phyloP scores from a whole-genome alignment of 2,113 vertebrate genomes.

The Hippocampus mohnikei region DNA sequence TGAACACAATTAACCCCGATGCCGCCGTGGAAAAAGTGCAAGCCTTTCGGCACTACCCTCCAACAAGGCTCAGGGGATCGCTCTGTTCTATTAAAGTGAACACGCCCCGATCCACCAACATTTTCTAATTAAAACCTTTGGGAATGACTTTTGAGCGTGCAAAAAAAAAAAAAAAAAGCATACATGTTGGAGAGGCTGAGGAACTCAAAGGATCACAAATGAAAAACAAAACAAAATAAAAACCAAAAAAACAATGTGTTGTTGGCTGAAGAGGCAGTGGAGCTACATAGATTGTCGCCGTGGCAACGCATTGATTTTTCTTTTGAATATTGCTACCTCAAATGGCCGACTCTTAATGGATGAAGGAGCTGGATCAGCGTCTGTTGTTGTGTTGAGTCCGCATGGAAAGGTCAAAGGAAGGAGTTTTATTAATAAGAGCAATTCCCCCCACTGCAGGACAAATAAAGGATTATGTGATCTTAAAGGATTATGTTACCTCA shows the following conservation, averaged over 20 bases:
- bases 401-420: neutral
- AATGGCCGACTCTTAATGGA: neutral
- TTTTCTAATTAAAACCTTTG: constrained; percentile 79
- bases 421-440: neutral
- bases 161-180: constrained; percentile 40
- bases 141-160: constrained; percentile 65
- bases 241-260: constrained; percentile 38
- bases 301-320: constrained; percentile 7
- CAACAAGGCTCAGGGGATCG: constrained; percentile 69
- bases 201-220: constrained; percentile 56
- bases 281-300: constrained; percentile 16
- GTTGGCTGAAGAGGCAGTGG: neutral
- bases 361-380: neutral
- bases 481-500: constrained; percentile 5
- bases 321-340: constrained; percentile 4
- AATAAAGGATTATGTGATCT: constrained; percentile 7
- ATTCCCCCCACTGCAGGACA: neutral
- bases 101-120: constrained; percentile 59
- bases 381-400: neutral
- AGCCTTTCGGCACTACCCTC: constrained; percentile 52
- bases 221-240: constrained; percentile 35
- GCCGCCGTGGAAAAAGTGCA: constrained; percentile 53
- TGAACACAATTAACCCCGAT: constrained; percentile 74
- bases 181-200: constrained; percentile 62
- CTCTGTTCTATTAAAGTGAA: constrained; percentile 69